phyloP scores from a whole-genome alignment of 2,113 vertebrate species.

The Coturnix japonica region DNA sequence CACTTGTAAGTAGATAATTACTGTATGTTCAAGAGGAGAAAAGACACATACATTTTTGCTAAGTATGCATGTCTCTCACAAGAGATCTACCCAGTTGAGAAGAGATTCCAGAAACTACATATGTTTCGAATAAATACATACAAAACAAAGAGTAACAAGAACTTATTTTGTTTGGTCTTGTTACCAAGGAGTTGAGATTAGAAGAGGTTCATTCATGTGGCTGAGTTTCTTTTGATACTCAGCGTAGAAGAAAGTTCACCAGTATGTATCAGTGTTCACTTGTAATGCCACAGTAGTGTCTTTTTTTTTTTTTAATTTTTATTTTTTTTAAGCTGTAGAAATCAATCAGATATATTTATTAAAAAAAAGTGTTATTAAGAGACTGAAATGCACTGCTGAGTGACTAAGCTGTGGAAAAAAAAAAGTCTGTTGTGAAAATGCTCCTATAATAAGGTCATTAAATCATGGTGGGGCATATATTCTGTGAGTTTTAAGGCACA shows the following conservation, averaged over 20 bases:
- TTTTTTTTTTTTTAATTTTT: background rate
- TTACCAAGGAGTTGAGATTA: background rate
- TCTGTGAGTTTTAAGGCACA: background rate
- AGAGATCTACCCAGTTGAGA: background rate
- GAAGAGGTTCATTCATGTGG: accelerated
- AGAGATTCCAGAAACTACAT: background rate
- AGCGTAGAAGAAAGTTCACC: background rate
- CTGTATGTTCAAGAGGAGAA: background rate
- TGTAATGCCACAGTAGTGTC: background rate
- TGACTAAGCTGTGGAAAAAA: background rate
- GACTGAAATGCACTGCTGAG: background rate
- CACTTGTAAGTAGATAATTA: background rate
- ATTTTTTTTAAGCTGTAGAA: background rate
- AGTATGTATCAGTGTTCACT: background rate
- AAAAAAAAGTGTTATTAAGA: background rate
- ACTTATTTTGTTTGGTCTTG: background rate
- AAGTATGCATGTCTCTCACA: background rate
- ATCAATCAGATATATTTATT: background rate
- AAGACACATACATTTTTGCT: background rate
- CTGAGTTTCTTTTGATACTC: background rate
- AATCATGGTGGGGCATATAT: background rate
- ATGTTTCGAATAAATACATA: background rate
- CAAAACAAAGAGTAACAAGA: background rate
- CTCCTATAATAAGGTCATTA: background rate
- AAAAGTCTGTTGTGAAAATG: background rate